Percentiles rank a stretch among this genome's conserved stretches.
Conservation (phyloP, 2,113 vertebrate species). For the Cheilinus undulatus region DNA sequence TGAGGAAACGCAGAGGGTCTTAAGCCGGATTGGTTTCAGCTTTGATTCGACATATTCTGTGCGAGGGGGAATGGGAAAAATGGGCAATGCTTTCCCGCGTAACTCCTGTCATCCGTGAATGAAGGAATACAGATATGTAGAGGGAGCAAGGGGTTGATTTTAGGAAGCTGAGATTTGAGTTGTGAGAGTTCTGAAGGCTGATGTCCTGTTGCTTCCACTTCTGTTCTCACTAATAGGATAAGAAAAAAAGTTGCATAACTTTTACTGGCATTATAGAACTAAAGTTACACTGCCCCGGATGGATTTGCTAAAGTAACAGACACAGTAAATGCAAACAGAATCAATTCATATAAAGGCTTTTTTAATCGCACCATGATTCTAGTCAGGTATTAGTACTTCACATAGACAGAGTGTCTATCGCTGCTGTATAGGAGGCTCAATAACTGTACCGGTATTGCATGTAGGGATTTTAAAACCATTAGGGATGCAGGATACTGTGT, state of each 20-base stretch:
- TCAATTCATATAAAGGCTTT: neutral
- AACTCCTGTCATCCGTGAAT: constrained; percentile 58
- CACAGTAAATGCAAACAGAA: neutral
- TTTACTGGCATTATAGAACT: neutral
- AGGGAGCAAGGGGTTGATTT: constrained; percentile 23
- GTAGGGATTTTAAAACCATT: too few species aligned
- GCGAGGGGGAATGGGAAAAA: constrained; percentile 20
- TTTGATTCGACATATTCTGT: constrained; percentile 28
- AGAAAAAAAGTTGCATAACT: neutral
- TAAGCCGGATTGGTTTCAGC: constrained; percentile 53
- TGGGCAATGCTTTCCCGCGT: constrained; percentile 41
- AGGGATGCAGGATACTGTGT: too few species aligned
- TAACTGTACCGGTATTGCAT: too few species aligned
- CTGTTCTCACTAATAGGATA: neutral
- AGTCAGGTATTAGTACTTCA: neutral
- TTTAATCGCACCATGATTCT: neutral
- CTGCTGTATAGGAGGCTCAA: too few species aligned
- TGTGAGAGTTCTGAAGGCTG: constrained; percentile 10
- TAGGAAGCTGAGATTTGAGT: constrained; percentile 31
- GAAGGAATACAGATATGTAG: constrained; percentile 48
- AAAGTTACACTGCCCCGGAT: neutral
- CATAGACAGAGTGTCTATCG: too few species aligned
- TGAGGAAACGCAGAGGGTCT: constrained; percentile 8
- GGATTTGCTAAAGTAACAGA: neutral
- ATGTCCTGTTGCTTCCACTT: constrained; percentile 1